Evolutionary conservation across 2,113 vertebrate species (phyloP), one percentile per base, ranked within the genome.

Genomic region (Tragelaphus buxtoni): DNA sequence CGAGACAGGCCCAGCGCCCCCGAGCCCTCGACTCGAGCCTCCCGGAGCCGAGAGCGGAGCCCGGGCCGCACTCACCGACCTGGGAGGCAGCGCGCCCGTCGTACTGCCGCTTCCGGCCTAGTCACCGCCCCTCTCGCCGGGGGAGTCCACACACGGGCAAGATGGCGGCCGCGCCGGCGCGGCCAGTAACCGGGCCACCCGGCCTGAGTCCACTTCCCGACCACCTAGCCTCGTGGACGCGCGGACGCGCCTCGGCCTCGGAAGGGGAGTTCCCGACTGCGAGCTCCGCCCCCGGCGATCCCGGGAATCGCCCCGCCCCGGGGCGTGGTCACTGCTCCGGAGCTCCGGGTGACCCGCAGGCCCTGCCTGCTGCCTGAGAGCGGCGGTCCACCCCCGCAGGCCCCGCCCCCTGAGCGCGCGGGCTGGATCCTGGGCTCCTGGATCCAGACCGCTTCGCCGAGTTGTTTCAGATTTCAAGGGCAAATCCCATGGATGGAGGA

Each of bases 51-150:
- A 55, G n/a, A 3, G 56, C 22, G 1, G 18, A 55, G 53, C 30
- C 81, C 28, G 32, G 47, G 56, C 84, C 82, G 51, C 89, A 88
- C 95, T 88, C 97, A 97, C 97, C 53, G 61, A 98, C 97, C 96
- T 79, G 89, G 49, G 49, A 53, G 92, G 92, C 63, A 49, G 92
- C 83, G 63, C 47, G 20, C 61, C 89, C 30, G 76, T 60, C 65
- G 51, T 89, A 76, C 89, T 13, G 89, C 92, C 91, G 89, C 96
- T 97, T 97, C 97, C 97, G 96, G 97, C 51, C 91, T 1, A 56
- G 32, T 94, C 35, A 1, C 91, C 63, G 80, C 95, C 95, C 92
- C 97, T 83, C 94, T 88, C 80, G 77, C 58, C 30, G 4, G 63
- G 7, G 16, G 39, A 39, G 51, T 49, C 28, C 11, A 1, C 26